Conservation (phyloP, 1,140 invertebrate genomes). For the Diorhabda sublineata region DNA sequence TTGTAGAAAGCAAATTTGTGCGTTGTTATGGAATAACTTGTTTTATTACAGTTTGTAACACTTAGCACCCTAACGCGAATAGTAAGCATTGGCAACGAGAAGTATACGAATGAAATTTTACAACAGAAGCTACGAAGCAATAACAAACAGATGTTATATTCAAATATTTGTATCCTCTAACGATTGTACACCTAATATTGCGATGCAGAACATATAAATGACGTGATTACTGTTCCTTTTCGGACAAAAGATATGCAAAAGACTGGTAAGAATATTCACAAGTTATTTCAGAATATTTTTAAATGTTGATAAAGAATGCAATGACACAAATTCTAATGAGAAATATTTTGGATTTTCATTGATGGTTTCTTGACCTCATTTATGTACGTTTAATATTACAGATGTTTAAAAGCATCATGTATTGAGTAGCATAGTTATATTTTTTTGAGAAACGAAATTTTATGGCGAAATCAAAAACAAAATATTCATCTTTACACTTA, state of each 20-base stretch:
- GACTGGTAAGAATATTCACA: too few species aligned
- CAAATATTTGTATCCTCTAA: conserved; percentile 15
- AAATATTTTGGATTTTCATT: too few species aligned
- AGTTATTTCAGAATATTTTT: too few species aligned
- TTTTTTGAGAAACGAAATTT: too few species aligned
- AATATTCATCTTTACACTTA: too few species aligned
- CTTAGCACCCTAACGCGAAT: conserved; percentile 12
- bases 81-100: background rate
- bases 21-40: conserved; percentile 12
- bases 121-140: conserved; percentile 13
- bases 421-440: too few species aligned
- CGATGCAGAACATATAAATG: conserved; percentile 16
- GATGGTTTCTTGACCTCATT: too few species aligned
- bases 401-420: too few species aligned
- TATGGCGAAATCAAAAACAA: too few species aligned
- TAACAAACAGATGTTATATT: conserved; percentile 19
- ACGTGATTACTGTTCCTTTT: conserved; percentile 9
- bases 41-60: conserved; percentile 20
- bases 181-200: conserved; percentile 13
- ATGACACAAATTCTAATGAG: too few species aligned
- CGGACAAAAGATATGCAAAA: background rate
- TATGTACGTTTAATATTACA: too few species aligned
- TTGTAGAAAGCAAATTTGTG: conserved; percentile 4
- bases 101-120: conserved; percentile 13
- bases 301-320: too few species aligned